These are phyloP conservation scores for Excalfactoria chinensis DNA, from an alignment of 2,113 vertebrate genomes.

Conservation along the genomic window DNA sequence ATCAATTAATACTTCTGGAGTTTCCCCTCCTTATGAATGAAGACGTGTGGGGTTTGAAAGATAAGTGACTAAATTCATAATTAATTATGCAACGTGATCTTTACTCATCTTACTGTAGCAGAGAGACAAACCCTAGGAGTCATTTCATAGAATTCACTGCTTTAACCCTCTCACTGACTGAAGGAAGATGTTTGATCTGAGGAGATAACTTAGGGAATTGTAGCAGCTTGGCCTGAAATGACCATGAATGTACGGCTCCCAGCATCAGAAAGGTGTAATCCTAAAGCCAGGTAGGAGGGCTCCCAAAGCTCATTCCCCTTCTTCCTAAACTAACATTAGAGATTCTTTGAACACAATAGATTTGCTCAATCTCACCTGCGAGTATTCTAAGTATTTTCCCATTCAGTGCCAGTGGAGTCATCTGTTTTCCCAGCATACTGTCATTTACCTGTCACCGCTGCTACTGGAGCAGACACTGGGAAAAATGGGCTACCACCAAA, in stretches of 20 bases:
- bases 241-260: neutral
- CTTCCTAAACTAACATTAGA: neutral
- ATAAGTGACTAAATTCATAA: neutral
- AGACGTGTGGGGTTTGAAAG: neutral
- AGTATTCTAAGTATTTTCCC: neutral
- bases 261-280: accelerated
- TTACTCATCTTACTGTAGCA: neutral
- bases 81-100: neutral
- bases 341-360: neutral
- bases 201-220: neutral
- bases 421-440: neutral
- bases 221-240: neutral
- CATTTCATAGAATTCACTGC: neutral
- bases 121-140: neutral
- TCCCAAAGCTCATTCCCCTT: neutral
- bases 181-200: neutral
- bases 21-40: neutral
- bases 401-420: neutral
- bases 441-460: neutral
- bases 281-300: neutral
- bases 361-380: neutral
- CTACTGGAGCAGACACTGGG: neutral
- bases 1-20: neutral
- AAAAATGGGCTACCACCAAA: neutral
- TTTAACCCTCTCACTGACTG: neutral